Percentiles rank a stretch among this genome's conserved stretches.
These are phyloP conservation scores for Scolanthus callimorphus DNA, from an alignment of 92 coral and sea anemone species.

Conservation along the genomic window DNA sequence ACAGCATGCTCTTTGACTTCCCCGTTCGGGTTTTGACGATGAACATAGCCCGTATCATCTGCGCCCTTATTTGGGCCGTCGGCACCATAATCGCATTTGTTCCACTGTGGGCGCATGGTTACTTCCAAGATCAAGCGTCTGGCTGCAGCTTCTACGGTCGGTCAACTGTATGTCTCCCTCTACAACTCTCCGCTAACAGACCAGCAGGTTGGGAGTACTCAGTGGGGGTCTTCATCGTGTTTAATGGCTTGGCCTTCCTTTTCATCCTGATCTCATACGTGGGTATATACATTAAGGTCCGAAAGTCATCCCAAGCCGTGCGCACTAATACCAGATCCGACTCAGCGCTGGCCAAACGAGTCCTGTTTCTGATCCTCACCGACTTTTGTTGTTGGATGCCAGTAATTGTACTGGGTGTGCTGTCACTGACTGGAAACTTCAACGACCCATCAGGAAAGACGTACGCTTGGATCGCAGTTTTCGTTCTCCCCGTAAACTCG, in stretches of 20 bases:
- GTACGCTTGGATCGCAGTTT: conserved; percentile 75
- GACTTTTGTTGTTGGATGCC: conserved; percentile 77
- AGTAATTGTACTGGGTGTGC: conserved; percentile 46
- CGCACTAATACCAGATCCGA: conserved; percentile 43
- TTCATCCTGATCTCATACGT: conserved; percentile 53
- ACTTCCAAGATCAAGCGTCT: conserved; percentile 8
- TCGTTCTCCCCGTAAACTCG: conserved; percentile 71
- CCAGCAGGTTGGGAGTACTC: conserved; percentile 76
- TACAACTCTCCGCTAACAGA: conserved; percentile 51
- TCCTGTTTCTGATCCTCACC: conserved; percentile 49
- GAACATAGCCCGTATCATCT: conserved; percentile 1
- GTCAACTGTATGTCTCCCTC: conserved; percentile 65
- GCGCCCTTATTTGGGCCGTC: conserved; percentile 11
- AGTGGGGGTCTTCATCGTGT: conserved; percentile 43
- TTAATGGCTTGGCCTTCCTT: conserved; percentile 50
- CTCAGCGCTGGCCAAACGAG: conserved; percentile 42
- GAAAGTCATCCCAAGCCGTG: conserved; percentile 24
- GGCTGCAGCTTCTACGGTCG: conserved; percentile 59
- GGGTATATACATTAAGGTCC: conserved; percentile 40
- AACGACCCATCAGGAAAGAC: conserved; percentile 48
- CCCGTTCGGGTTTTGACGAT: not conserved
- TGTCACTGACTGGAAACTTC: conserved; percentile 51
- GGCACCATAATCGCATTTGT: conserved; percentile 4
- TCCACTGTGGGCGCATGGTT: conserved; percentile 8
- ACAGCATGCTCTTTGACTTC: conserved; percentile 37